Percentiles rank a stretch among this genome's conserved stretches.
Conservation (phyloP, 1,140 invertebrate species). For the Pseudomyrmex pallidus region DNA sequence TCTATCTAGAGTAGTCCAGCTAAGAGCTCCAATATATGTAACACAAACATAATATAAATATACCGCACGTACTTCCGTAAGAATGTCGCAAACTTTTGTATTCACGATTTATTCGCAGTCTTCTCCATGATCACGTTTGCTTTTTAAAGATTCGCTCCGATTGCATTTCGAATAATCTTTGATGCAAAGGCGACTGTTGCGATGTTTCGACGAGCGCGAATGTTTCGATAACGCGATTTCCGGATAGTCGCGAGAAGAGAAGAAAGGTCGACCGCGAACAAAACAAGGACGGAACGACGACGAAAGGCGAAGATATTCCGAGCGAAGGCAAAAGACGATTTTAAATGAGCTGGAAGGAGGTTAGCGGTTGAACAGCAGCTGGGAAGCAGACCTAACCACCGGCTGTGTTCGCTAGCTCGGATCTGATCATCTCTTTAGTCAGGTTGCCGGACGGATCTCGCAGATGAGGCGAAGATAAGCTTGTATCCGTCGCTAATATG, state of each 20-base stretch:
- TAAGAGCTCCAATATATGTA: too few species aligned
- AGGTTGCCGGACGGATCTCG: neutral
- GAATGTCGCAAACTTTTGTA: too few species aligned
- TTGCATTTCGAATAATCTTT: neutral
- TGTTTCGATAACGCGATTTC: constrained; percentile 34
- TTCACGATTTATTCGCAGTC: too few species aligned
- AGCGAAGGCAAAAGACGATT: constrained; percentile 39
- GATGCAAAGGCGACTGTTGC: neutral
- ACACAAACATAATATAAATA: too few species aligned
- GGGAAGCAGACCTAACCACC: constrained; percentile 49
- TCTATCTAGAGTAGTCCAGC: too few species aligned
- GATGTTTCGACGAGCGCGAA: neutral
- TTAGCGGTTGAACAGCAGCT: constrained; percentile 46
- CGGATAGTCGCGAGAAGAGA: neutral
- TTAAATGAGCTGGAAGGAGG: constrained; percentile 55
- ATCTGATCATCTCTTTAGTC: constrained; percentile 30
- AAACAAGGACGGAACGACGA: constrained; percentile 9
- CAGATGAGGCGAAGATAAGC: neutral
- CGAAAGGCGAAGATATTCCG: constrained; percentile 20
- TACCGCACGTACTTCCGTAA: too few species aligned
- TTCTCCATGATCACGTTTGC: neutral
- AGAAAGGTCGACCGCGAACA: neutral
- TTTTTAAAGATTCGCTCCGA: too few species aligned
- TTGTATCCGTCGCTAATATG: constrained; percentile 11
- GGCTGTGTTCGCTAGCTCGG: constrained; percentile 25